A percentile compares a stretch with the other conserved stretches of the same genome.
These are phyloP conservation scores for Aspidoscelis tigris DNA, from an alignment of 2,113 vertebrate species.

Conservation along the genomic window DNA sequence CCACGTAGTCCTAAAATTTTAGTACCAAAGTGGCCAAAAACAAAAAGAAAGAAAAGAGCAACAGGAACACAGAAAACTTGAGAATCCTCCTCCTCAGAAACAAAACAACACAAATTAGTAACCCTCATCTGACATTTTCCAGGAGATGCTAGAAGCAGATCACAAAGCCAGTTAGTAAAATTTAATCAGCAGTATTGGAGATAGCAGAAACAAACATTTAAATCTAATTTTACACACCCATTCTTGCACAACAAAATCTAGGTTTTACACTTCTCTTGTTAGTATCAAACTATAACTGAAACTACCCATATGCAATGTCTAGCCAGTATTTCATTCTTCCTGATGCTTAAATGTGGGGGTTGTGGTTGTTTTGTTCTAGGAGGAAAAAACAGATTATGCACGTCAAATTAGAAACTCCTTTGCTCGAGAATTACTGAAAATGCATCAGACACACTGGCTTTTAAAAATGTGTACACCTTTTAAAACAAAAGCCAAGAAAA, in stretches of 20 bases:
- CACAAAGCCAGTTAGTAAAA: no score
- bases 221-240: neutral
- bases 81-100: no score
- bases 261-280: no score
- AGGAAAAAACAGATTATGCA: neutral
- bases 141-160: neutral
- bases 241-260: neutral
- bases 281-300: no score
- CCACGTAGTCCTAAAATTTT: neutral
- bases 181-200: neutral
- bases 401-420: neutral
- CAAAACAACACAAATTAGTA: neutral
- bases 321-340: neutral
- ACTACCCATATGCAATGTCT: no score
- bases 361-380: neutral
- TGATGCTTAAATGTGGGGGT: neutral
- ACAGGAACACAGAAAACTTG: neutral
- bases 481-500: neutral
- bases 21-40: no score
- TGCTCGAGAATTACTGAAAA: neutral
- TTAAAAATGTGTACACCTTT: neutral
- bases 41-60: neutral
- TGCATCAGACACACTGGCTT: neutral
- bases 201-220: no score
- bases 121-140: neutral